Evolutionary conservation across 2,797 vertebrate genomes (phyloP), one percentile per base, ranked within the genome.

Genomic region (Syncerus caffer): DNA sequence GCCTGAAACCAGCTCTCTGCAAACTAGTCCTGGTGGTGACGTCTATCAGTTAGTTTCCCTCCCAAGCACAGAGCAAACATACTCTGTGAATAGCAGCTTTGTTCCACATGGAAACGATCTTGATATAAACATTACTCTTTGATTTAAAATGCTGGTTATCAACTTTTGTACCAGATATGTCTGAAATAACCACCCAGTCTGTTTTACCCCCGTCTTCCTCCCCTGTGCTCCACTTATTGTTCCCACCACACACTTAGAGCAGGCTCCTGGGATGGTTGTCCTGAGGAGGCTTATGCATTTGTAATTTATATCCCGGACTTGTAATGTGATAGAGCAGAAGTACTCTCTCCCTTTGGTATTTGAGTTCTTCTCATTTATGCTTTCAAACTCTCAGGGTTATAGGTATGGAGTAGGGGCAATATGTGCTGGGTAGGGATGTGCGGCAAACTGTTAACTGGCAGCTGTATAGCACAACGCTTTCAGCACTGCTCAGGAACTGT

Each of bases 151-250:
- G n/a, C 29, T 47, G 34, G 51, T 71, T 62, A 47, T 16, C 92
- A 79, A 62, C 42, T 38, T 47, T 87, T 92, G 16, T 74, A 60
- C 60, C 47, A 47, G 2, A 7, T 53, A 34, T 21, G 51, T 3
- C 31, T 93, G 51, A 91, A 91, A 67, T 90, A 89, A n/a, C 64
- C 55, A 84, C 38, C 12, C 38, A 19, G 17, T 96, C 57, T 89
- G 7, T 7, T 78, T 34, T 60, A 7, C 7, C 7, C 21, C 19
- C 16, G 3, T 34, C 25, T 23, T 29, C 17, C 21, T 38, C 42
- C 12, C 0, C 7, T 14, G 19, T 8, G 15, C 47, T 8, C 15
- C 14, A 7, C 23, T 38, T 8, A 12, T 34, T 1, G 29, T 4
- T 19, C 12, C 45, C 21, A 4, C n/a, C 27, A 5, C n/a, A 74